A percentile compares a stretch with the other conserved stretches of the same genome.
phyloP scores from a whole-genome alignment of 2,888 invertebrate genomes.

The Bellardia pandia region DNA sequence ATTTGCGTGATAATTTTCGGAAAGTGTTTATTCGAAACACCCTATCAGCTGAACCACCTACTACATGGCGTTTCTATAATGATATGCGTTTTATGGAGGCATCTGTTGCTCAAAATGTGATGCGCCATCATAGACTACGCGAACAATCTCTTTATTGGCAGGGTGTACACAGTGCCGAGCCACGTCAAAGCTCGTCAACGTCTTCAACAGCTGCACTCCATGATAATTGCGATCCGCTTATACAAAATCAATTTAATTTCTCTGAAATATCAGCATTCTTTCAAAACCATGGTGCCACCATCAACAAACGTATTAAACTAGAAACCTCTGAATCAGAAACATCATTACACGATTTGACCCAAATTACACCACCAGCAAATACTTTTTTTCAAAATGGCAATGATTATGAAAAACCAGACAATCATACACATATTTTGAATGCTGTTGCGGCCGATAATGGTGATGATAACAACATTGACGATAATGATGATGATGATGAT shows the following conservation, averaged over 20 bases:
- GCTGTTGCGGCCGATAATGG: slow-evolving; percentile 76
- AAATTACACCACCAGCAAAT: slow-evolving; percentile 7
- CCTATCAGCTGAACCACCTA: slow-evolving; percentile 79
- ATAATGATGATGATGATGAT: slow-evolving; percentile 76
- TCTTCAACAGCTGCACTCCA: slow-evolving; percentile 77
- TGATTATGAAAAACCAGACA: slow-evolving; percentile 13
- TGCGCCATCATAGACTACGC: slow-evolving; percentile 76
- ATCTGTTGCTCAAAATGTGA: slow-evolving; percentile 79
- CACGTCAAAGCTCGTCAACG: slow-evolving; percentile 64
- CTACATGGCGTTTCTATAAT: slow-evolving; percentile 80
- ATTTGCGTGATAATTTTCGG: slow-evolving; percentile 80
- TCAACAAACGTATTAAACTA: slow-evolving; percentile 75
- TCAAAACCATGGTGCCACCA: slow-evolving; percentile 62
- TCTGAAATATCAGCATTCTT: slow-evolving; percentile 79
- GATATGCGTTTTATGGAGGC: slow-evolving; percentile 81
- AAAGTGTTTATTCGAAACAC: slow-evolving; percentile 80
- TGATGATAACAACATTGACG: slow-evolving; percentile 77
- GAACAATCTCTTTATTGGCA: slow-evolving; percentile 60
- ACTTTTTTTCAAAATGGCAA: slow-evolving; percentile 34
- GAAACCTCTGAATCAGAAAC: slow-evolving; percentile 72
- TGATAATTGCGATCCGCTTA: slow-evolving; percentile 65
- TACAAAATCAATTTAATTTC: slow-evolving; percentile 78
- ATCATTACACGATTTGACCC: slow-evolving; percentile 57
- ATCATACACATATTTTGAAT: background rate
- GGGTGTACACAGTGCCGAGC: slow-evolving; percentile 58